Evolutionary conservation across 2,888 invertebrate species (phyloP).

Genomic region (Melanostoma mellinum): DNA sequence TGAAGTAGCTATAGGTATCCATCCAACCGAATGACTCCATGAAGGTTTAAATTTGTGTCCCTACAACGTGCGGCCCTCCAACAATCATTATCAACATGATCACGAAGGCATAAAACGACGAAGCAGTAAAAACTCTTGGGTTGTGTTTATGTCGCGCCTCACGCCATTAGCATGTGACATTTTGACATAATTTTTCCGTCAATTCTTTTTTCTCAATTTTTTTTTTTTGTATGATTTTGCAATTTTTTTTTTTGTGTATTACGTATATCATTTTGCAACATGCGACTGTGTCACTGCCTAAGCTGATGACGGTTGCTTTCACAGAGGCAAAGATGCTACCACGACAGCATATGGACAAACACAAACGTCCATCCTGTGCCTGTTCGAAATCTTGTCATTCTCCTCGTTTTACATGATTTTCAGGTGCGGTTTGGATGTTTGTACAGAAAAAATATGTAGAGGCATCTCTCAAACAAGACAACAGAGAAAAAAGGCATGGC

Average conservation of each 20-base stretch:
- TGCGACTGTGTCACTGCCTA: conserved; percentile 46
- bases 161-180: conserved; percentile 69
- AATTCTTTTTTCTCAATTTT: conserved; percentile 5
- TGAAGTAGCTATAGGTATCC: background rate
- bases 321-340: conserved; percentile 33
- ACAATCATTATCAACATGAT: conserved; percentile 57
- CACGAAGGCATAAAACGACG: conserved; percentile 45
- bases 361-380: conserved; percentile 43
- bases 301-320: conserved; percentile 26
- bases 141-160: conserved; percentile 53
- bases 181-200: conserved; percentile 66
- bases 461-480: background rate
- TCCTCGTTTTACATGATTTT: conserved; percentile 43
- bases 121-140: conserved; percentile 28
- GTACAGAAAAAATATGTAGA: background rate
- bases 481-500: background rate
- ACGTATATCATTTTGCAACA: conserved; percentile 43
- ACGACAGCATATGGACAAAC: conserved; percentile 27
- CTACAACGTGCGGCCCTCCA: conserved; percentile 25
- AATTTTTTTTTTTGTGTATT: conserved; percentile 4
- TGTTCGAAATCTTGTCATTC: conserved; percentile 37
- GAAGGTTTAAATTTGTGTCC: conserved; percentile 16
- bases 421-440: conserved; percentile 50
- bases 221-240: conserved; percentile 20
- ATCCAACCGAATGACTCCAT: background rate